Evolutionary conservation across 2,888 invertebrate species (phyloP), one percentile per base, ranked within the genome.

Genomic region (Rhagium mordax): DNA sequence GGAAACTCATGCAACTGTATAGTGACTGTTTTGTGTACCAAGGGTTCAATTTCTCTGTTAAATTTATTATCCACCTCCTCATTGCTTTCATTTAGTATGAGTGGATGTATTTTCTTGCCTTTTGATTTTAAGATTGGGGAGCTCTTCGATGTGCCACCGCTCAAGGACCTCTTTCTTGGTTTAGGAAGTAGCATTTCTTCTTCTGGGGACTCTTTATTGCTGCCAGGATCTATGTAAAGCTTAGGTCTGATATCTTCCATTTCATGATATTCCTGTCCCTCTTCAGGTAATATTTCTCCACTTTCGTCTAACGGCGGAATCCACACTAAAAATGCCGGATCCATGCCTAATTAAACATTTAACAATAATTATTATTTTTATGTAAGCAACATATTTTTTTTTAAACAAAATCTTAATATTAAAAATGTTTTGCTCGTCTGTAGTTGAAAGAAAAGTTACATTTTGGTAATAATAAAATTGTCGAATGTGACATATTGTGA

Each of bases 251-350:
- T 83, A 53, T 87, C 85, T 16, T 89, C 88, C 79, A 83, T 82
- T 75, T 89, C 89, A 79, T 90, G 89, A 57, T 88, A 85, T 0
- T 89, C 88, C 21, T 87, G 87, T 72, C 91, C 90, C 3, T 91
- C 90, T 57, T 92, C 91, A 55, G 90, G 90, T 47, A 93, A 87
- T n/a, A 91, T 91, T 70, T 93, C 93, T 0, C 92, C 92, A 49
- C 81, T 76, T 77, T 93, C 93, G 80, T 93, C 93, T 20, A 94
- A 88, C 0, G 96, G 96, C 5, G 96, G 96, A 78, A 96, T 95
- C 95, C 95, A 96, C 0, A 96, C 94, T 57, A 96, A 88, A 86
- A 95, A 96, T 0, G 95, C 95, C 0, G 96, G 96, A 86, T 96
- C 96, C 96, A 96, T 96, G 60, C 95, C 95, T 81, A 61, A 51